Evolutionary conservation across 2,797 vertebrate genomes (phyloP), one percentile per base, ranked within the genome.

Genomic region (Discoglossus pictus): DNA sequence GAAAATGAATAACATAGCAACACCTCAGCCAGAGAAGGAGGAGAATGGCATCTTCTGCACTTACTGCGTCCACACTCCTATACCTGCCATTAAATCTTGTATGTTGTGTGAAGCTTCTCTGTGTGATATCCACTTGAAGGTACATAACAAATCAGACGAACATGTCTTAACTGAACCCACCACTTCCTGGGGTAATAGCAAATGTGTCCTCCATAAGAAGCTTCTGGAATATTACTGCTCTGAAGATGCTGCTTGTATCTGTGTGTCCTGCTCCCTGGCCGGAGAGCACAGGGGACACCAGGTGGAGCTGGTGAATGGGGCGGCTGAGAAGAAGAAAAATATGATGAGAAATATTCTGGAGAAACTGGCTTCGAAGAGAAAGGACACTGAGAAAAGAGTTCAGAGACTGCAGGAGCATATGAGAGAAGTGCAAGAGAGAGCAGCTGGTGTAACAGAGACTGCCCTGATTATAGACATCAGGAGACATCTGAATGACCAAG

Each of bases 191-290:
- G 68, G 53, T 9, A 1, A 16, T n/a, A 83, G 67, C 35, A 53
- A 2, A 58, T 91, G 89, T 6, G 2, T 43, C 2, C 2, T 44
- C 46, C 90, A 92, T 56, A 34, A 18, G 2, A 72, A 54, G 15
- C 74, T 75, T 1, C 69, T 88, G 0, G 83, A 88, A 72, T 89
- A 88, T 75, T 86, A 88, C 24, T 92, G 91, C 9, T 75, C 78
- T 6, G 77, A 61, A 0, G 87, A 90, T 48, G 77, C 77, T 56
- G 44, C 73, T n/a, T 69, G 79, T 18, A 78, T 92, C 72, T 68
- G 65, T 4, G 47, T 43, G n/a, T 68, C 65, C 1, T 68, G 65
- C 6, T 52, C 38, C n/a, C 23, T 68, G n/a, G 34, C 43, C n/a
- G 39, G 25, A 10, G 56, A 52, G 9, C 65, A 68, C 42, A 23